Evolutionary conservation across 2,888 invertebrate genomes (phyloP), one percentile per base, ranked within the genome.

Genomic region (Harpagoxenus sublaevis): DNA sequence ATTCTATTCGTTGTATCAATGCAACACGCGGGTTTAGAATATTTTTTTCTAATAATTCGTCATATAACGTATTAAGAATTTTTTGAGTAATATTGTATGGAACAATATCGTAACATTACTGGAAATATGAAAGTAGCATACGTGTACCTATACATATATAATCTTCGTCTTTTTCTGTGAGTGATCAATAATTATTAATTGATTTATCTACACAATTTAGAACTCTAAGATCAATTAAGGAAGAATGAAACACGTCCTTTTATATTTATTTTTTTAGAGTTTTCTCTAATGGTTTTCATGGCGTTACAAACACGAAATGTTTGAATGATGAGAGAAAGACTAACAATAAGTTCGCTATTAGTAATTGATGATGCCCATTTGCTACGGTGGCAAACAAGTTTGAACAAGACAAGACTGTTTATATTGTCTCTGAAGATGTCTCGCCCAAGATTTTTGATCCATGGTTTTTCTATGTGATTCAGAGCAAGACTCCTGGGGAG

Each of bases 1-100:
- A 89, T 92, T 91, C 86, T 83, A 87, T 85, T 88, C 85, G 82
- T 88, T 91, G 85, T 74, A 83, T 87, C 78, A 77, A 53, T n/a
- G 65, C 51, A 35, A 63, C n/a, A 63, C 35, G 48, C 31, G 28
- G 4, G 8, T 31, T 28, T 39, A 63, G 6, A 6, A 6, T 63
- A 28, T 45, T 66, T 66, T 23, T 63, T 45, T 60, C 23, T 18
- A 1, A 63, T n/a, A 63, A 15, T 75, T 63, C 9, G 15, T 23
- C 28, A 42, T 18, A 42, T 57, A 23, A 23, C 15, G 10, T 0
- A 39, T 73, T 73, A 45, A 57, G 18, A 39, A 73, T 45, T 57
- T 60, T 73, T 35, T 35, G 6, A 35, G 35, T 6, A 6, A 35
- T 35, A 35, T 35, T 35, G 10, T 53, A 51, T 31, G 3, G 35